Conservation (phyloP, 2,888 invertebrate genomes). For the Rhogogaster chlorosoma region DNA sequence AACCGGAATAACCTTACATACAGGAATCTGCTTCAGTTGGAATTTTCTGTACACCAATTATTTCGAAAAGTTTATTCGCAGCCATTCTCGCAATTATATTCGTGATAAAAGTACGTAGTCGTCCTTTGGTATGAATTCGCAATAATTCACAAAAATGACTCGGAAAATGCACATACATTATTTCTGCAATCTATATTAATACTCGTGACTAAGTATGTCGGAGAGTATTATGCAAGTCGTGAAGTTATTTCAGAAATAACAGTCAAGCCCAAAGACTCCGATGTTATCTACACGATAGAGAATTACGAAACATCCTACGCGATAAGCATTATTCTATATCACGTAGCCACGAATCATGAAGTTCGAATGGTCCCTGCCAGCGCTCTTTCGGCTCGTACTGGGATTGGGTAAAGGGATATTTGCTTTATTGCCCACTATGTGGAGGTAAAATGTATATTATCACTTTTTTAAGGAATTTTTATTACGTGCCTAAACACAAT, state of each 20-base stretch:
- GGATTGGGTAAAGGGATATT: too few relatives aligned
- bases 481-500: too few relatives aligned
- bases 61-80: too few relatives aligned
- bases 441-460: not conserved
- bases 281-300: not conserved
- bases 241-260: not conserved
- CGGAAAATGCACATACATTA: not conserved
- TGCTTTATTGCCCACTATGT: too few relatives aligned
- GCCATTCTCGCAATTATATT: too few relatives aligned
- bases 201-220: not conserved
- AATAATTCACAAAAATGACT: not conserved
- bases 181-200: not conserved
- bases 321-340: not conserved
- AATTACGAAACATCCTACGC: too few relatives aligned
- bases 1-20: too few relatives aligned
- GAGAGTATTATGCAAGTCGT: not conserved
- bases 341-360: not conserved
- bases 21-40: not conserved
- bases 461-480: too few relatives aligned
- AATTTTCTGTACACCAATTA: too few relatives aligned
- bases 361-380: too few relatives aligned
- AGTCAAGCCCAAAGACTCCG: not conserved
- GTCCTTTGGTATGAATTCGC: not conserved
- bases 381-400: too few relatives aligned
- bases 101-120: not conserved